A percentile compares a stretch with the other conserved stretches of the same genome.
Conservation (phyloP, 2,888 invertebrate genomes). For the Phorcus lineatus region DNA sequence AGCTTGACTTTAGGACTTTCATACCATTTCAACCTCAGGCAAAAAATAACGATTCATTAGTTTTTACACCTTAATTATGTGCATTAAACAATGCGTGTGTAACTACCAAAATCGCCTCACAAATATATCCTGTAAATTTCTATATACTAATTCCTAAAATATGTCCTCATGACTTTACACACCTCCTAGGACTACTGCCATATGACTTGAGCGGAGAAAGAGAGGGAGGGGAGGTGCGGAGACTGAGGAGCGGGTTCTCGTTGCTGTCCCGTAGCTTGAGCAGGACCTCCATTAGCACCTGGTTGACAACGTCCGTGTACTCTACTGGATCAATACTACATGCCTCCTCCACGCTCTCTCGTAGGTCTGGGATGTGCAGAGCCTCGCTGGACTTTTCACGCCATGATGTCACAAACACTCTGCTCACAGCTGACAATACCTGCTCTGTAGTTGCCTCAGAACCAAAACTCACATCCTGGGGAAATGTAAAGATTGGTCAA, state of each 20-base stretch:
- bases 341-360: constrained; percentile 44
- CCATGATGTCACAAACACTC: constrained; percentile 71
- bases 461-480: constrained; percentile 69
- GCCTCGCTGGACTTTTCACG: constrained; percentile 56
- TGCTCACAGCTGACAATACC: constrained; percentile 61
- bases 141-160: no score
- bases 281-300: constrained; percentile 72
- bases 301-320: constrained; percentile 68
- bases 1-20: no score
- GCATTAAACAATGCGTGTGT: no score
- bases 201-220: constrained; percentile 57
- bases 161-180: background rate
- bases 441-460: constrained; percentile 72
- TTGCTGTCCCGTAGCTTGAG: constrained; percentile 56
- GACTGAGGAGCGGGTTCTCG: constrained; percentile 59
- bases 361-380: constrained; percentile 63
- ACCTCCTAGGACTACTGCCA: constrained; percentile 59
- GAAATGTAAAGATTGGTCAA: background rate
- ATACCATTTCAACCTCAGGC: no score
- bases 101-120: no score
- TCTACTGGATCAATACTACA: constrained; percentile 36
- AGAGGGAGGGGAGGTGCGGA: constrained; percentile 48
- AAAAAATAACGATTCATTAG: no score
- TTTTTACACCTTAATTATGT: no score
- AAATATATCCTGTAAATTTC: no score